These are phyloP conservation scores for Artibeus jamaicensis DNA, from an alignment of 2,797 vertebrate genomes.

Conservation along the genomic window DNA sequence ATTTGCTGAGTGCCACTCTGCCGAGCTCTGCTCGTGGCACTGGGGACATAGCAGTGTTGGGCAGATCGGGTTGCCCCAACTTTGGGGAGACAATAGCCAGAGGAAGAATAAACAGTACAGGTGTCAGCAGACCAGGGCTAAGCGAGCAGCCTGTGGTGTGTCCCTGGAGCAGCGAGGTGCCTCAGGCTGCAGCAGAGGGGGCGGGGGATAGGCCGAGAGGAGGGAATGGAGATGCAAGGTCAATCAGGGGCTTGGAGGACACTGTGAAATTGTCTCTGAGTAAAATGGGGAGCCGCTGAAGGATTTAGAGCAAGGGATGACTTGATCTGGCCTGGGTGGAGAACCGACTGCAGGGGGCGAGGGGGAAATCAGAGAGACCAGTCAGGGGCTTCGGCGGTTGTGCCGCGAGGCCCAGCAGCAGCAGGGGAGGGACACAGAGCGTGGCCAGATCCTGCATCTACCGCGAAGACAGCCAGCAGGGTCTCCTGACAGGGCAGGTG, in stretches of 20 bases:
- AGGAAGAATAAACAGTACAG: background rate
- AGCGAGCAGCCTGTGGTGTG: background rate
- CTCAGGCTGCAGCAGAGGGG: background rate
- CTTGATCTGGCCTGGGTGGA: background rate
- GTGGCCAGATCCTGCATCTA: background rate
- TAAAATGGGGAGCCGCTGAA: background rate
- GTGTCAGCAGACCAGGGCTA: background rate
- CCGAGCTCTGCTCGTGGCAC: background rate
- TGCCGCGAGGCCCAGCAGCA: background rate
- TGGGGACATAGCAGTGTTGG: background rate
- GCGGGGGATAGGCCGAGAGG: background rate
- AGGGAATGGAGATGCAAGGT: no score
- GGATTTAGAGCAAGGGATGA: background rate
- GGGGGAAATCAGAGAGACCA: background rate
- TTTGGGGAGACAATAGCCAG: background rate
- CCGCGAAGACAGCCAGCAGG: background rate
- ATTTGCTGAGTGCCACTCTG: background rate
- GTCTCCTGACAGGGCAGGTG: accelerated
- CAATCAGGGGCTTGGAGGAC: background rate
- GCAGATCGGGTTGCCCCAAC: background rate
- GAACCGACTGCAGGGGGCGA: background rate
- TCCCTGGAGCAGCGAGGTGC: background rate
- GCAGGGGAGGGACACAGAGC: accelerated
- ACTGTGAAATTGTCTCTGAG: background rate
- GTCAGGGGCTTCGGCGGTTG: accelerated